Evolutionary conservation across 2,888 invertebrate species (phyloP).

Genomic region (Apotomis betuletana): DNA sequence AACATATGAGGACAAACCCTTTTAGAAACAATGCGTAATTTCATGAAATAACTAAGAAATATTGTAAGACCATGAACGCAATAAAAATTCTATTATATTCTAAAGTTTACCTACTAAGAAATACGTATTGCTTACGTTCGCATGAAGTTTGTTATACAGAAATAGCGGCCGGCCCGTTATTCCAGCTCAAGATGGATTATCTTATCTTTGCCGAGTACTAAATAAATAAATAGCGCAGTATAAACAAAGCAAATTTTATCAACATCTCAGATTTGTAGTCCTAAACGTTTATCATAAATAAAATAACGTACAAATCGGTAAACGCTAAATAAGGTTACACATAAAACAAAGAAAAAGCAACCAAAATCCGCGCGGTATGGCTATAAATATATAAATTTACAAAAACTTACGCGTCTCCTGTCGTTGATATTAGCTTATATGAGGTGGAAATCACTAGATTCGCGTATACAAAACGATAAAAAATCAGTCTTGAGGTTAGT

Average conservation of each 20-base stretch:
- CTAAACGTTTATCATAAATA: constrained; percentile 25
- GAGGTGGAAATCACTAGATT: constrained; percentile 48
- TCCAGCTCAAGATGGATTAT: background rate
- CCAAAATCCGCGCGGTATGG: background rate
- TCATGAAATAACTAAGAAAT: too few species aligned
- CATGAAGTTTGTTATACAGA: constrained; percentile 21
- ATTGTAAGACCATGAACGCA: too few species aligned
- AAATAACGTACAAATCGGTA: constrained; percentile 30
- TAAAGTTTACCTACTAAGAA: background rate
- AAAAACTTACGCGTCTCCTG: constrained; percentile 31
- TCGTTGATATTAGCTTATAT: constrained; percentile 26
- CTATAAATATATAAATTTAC: background rate
- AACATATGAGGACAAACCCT: too few species aligned
- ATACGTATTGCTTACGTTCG: background rate
- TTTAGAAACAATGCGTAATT: too few species aligned
- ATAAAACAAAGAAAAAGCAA: constrained; percentile 11
- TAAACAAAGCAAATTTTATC: constrained; percentile 9
- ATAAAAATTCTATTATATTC: too few species aligned
- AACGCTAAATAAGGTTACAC: constrained; percentile 29
- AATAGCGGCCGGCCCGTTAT: background rate
- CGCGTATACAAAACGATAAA: constrained; percentile 59
- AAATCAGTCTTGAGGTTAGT: constrained; percentile 73
- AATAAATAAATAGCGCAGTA: background rate
- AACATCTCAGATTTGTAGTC: constrained; percentile 8
- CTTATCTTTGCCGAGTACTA: background rate